Percentiles rank a stretch among this genome's conserved stretches.
phyloP scores from a whole-genome alignment of 2,113 vertebrate species.

The Sciurus niger region DNA sequence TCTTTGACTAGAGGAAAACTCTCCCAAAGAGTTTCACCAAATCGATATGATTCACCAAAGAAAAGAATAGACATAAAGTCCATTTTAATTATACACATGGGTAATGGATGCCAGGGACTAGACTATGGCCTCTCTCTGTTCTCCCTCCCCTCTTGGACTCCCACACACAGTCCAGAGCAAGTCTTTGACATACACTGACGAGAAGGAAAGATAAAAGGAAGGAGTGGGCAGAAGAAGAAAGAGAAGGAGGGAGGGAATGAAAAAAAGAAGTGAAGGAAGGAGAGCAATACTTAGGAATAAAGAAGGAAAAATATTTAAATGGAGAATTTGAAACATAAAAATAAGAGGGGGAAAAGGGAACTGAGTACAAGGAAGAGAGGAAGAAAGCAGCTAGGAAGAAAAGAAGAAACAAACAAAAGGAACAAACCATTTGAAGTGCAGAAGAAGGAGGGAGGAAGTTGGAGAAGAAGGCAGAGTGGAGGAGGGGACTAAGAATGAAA shows the following conservation, averaged over 20 bases:
- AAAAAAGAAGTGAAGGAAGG: no score
- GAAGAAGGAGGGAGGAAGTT: neutral
- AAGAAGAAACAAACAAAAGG: neutral
- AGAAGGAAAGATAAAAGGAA: neutral
- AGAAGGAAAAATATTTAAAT: neutral
- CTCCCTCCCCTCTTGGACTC: neutral
- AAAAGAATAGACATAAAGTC: neutral
- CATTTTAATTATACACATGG: neutral
- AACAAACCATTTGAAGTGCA: neutral
- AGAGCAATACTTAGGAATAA: neutral
- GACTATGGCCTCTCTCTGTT: neutral
- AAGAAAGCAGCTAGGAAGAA: neutral
- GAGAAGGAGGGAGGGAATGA: no score
- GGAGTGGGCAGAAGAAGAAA: neutral
- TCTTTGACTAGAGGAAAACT: neutral
- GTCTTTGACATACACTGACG: neutral
- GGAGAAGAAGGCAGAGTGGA: neutral
- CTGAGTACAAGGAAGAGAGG: neutral
- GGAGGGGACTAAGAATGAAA: neutral
- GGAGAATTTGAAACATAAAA: neutral
- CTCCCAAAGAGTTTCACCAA: neutral
- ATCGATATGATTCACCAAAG: neutral
- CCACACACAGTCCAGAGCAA: neutral
- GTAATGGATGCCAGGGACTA: neutral
- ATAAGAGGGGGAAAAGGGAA: neutral